Base-by-base conservation (phyloP, 2,113 vertebrate species). In the Antennarius striatus region DNA sequence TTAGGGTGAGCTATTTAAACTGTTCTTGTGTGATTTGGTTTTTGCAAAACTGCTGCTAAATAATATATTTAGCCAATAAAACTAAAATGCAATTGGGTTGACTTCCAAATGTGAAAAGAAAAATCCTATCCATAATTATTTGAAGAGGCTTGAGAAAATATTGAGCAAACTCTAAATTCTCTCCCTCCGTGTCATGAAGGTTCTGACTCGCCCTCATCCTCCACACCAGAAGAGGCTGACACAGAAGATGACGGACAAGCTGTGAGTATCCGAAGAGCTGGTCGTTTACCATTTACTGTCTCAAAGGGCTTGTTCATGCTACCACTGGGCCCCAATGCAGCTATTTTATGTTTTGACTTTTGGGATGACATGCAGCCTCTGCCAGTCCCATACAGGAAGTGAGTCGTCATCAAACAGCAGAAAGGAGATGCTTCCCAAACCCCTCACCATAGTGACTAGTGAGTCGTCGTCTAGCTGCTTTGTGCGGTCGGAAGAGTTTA, bases 361-460 rank as follows among this genome's bases (percentile, higher is more conserved):
- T 79, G 68, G 84, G 80, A 79, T 92, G 87, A 92, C 86, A 62
- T 76, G 77, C 64, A 65, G 82, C 83, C 67, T 92, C 85, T 89
- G 73, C 84, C 88, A 97, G 96, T 93, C 94, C 86, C 95, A 94
- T 82, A 93, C 93, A 93, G 95, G 95, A 87, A 97, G 95, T 64
- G 95, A 96, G 85, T 96, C 95, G 39, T 96, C 95, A 17, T 95
- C 95, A 73, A 95, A 94, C 87, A 96, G 94, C 90, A 93, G 87
- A 83, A 95, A 96, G 88, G 96, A 96, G 91, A 96, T 94, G 86
- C 92, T 95, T 73, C 94, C 95, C 60, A 92, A 94, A 73, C 90
- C 90, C 52, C 88, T 93, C 80, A 94, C 94, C 86, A 94, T 96
- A 39, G 88, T 94, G 73, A 96, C 95, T 2, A 92, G 94, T 46